phyloP scores from a whole-genome alignment of 2,888 invertebrate species.

The Pheosia gnoma region DNA sequence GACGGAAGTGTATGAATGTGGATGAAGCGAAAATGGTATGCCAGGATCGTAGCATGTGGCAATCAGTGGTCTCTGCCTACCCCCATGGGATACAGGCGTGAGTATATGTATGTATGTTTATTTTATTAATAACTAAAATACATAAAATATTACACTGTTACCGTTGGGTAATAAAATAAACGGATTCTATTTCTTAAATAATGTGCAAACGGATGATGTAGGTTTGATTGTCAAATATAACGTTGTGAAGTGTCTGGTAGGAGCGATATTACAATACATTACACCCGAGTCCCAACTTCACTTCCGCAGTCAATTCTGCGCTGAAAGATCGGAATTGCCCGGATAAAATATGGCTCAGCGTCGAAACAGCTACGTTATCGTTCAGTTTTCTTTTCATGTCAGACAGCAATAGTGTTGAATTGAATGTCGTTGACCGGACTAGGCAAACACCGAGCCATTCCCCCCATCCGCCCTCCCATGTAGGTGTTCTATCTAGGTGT shows the following conservation, averaged over 20 bases:
- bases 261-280: slow-evolving; percentile 10
- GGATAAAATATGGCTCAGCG: slow-evolving; percentile 42
- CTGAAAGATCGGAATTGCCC: slow-evolving; percentile 37
- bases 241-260: slow-evolving; percentile 5
- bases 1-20: no score
- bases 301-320: slow-evolving; percentile 23
- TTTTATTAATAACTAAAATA: no score
- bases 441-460: slow-evolving; percentile 53
- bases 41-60: no score
- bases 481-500: slow-evolving; percentile 5
- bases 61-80: no score
- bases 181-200: no score
- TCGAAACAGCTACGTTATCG: slow-evolving; percentile 46
- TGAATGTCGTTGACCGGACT: slow-evolving; percentile 71
- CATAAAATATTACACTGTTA: no score
- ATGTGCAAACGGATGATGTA: not conserved
- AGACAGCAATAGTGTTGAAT: slow-evolving; percentile 64
- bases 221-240: slow-evolving; percentile 6
- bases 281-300: slow-evolving; percentile 12
- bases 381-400: slow-evolving; percentile 68
- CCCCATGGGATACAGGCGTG: no score
- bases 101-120: no score
- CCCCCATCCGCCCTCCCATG: slow-evolving; percentile 18
- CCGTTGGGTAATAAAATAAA: no score
- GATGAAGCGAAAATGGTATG: no score